These are phyloP conservation scores for Sebastes matsubarae DNA, from an alignment of 2,797 vertebrate species.

Conservation along the genomic window DNA sequence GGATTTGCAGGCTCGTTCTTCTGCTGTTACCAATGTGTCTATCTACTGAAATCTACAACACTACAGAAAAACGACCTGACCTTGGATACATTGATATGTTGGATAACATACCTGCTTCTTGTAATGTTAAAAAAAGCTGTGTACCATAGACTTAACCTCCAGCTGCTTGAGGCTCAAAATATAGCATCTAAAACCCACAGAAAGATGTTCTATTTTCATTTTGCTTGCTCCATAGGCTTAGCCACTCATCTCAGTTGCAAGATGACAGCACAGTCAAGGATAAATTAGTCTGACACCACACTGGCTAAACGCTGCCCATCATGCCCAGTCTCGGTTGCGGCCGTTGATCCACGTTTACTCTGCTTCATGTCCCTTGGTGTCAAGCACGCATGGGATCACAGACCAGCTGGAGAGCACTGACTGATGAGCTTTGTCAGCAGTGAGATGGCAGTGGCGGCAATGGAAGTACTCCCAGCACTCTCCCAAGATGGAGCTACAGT, in stretches of 20 bases:
- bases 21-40: conserved; percentile 11
- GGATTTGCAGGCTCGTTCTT: conserved; percentile 19
- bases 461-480: conserved; percentile 32
- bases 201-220: conserved; percentile 58
- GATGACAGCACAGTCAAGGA: conserved; percentile 50
- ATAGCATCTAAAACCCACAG: conserved; percentile 38
- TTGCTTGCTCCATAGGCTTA: conserved; percentile 41
- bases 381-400: conserved; percentile 37
- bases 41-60: conserved; percentile 4
- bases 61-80: background rate
- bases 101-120: background rate
- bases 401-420: conserved; percentile 58
- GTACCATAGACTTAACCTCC: conserved; percentile 21
- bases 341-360: conserved; percentile 36
- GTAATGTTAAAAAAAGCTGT: background rate
- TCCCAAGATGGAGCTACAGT: conserved; percentile 36
- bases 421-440: conserved; percentile 55
- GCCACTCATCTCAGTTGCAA: conserved; percentile 47
- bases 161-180: conserved; percentile 29
- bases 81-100: background rate
- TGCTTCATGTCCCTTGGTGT: conserved; percentile 44
- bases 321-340: conserved; percentile 10
- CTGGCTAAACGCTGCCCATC: conserved; percentile 59
- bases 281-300: conserved; percentile 60
- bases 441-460: conserved; percentile 42